phyloP scores from a whole-genome alignment of 2,797 vertebrate species.

The Anguilla obscura region DNA sequence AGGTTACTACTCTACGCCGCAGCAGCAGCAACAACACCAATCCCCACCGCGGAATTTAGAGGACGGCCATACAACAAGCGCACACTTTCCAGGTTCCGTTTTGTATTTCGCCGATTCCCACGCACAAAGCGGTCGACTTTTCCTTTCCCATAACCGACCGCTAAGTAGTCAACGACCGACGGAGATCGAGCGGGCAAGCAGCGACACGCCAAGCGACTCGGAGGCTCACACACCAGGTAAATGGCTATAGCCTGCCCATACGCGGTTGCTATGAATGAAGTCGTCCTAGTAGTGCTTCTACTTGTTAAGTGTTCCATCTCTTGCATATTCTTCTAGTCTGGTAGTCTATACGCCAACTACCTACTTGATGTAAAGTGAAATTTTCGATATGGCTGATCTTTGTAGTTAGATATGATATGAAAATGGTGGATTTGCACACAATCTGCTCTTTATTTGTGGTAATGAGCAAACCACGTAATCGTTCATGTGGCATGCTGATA shows the following conservation, averaged over 20 bases:
- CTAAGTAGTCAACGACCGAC: slow-evolving; percentile 6
- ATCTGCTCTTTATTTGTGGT: too few species aligned
- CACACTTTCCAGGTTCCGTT: slow-evolving; percentile 50
- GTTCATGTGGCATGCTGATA: too few species aligned
- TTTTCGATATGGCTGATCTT: neutral
- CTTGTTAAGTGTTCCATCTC: neutral
- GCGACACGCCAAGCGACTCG: slow-evolving; percentile 64
- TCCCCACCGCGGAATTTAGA: slow-evolving; percentile 57
- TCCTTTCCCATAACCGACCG: slow-evolving; percentile 37
- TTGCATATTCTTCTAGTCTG: neutral
- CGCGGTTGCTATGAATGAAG: too few species aligned
- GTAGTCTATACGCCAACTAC: neutral
- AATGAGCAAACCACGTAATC: too few species aligned
- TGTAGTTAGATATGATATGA: too few species aligned
- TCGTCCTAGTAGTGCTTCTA: neutral
- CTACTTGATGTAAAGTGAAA: neutral
- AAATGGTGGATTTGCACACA: too few species aligned
- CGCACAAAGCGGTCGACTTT: slow-evolving; percentile 47
- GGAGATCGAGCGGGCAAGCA: slow-evolving; percentile 48
- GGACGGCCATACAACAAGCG: slow-evolving; percentile 27
- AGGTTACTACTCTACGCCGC: slow-evolving; percentile 51
- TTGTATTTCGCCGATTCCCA: slow-evolving; percentile 51
- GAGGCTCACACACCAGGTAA: slow-evolving; percentile 67
- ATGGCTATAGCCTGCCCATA: neutral
- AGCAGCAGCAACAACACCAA: slow-evolving; percentile 12